Percentiles rank a stretch among this genome's conserved stretches.
phyloP scores from a whole-genome alignment of 92 coral and sea anemone species.

The Zoanthus solanderi region DNA sequence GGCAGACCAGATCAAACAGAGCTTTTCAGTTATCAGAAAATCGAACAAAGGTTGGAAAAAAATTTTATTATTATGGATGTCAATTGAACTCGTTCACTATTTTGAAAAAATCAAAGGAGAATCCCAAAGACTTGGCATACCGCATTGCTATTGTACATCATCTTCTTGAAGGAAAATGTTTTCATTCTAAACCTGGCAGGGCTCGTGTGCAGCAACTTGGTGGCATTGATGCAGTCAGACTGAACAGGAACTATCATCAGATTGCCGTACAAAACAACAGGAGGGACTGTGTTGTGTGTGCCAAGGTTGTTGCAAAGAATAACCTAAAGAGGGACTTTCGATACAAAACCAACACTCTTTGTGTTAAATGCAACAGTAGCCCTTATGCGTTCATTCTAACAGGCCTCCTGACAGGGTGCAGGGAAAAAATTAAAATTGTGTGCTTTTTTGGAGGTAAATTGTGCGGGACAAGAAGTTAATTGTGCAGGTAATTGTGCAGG shows the following conservation, averaged over 20 bases:
- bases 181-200: not conserved
- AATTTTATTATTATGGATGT: conserved; percentile 55
- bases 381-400: conserved; percentile 14
- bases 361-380: conserved; percentile 49
- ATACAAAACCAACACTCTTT: conserved; percentile 42
- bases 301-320: conserved; percentile 45
- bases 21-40: too few relatives aligned
- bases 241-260: conserved; percentile 54
- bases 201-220: conserved; percentile 32
- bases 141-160: not conserved
- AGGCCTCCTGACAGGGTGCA: not conserved
- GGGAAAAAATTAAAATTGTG: too few relatives aligned
- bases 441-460: too few relatives aligned
- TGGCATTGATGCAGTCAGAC: conserved; percentile 26
- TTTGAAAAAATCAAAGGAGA: conserved; percentile 14
- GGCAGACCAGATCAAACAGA: too few relatives aligned
- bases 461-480: too few relatives aligned
- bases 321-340: conserved; percentile 18
- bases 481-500: too few relatives aligned
- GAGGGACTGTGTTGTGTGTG: conserved; percentile 60
- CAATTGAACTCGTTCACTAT: conserved; percentile 46
- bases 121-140: not conserved
- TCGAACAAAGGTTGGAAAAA: conserved; percentile 22
- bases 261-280: conserved; percentile 48
- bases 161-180: not conserved